Conservation (phyloP, 30 jellyfish, hydroid and myxozoan genomes). For the Aurelia aurita region DNA sequence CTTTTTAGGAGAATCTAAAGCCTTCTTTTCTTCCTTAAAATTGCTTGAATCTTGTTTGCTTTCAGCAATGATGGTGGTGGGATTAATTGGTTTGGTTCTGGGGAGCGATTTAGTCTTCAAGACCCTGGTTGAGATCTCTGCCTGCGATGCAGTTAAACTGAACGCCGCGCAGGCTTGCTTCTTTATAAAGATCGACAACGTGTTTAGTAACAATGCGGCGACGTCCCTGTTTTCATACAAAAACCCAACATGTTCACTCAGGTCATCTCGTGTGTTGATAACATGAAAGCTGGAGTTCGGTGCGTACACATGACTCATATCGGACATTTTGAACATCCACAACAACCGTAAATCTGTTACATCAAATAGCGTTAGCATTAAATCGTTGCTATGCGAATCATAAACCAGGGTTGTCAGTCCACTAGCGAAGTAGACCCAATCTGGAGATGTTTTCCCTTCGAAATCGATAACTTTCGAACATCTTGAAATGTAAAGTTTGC, state of each 20-base stretch:
- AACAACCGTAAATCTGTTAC: slow-evolving; percentile 33
- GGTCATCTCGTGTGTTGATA: slow-evolving; percentile 59
- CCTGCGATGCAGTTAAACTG: not conserved
- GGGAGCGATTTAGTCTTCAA: too few species aligned
- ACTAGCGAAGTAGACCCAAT: slow-evolving; percentile 80
- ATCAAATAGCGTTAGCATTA: slow-evolving; percentile 64
- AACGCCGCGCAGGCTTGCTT: not conserved
- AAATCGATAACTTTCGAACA: slow-evolving; percentile 57
- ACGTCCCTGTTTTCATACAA: slow-evolving; percentile 72
- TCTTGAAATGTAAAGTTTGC: slow-evolving; percentile 78
- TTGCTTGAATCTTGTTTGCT: too few species aligned
- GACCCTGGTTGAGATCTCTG: too few species aligned
- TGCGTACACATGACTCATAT: slow-evolving; percentile 50
- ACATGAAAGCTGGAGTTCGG: slow-evolving; percentile 79
- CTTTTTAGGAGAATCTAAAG: slow-evolving; percentile 6
- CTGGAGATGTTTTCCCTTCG: slow-evolving; percentile 76
- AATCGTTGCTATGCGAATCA: slow-evolving; percentile 50
- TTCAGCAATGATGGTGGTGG: too few species aligned
- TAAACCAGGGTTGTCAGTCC: slow-evolving; percentile 74
- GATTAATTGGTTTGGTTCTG: too few species aligned
- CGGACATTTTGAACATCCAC: slow-evolving; percentile 78
- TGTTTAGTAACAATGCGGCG: slow-evolving; percentile 67
- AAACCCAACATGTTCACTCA: slow-evolving; percentile 83
- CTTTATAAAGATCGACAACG: slow-evolving; percentile 9
- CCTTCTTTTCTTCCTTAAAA: too few species aligned